Percentiles rank a stretch among this genome's conserved stretches.
Evolutionary conservation across 2,797 vertebrate species (phyloP).

Genomic region (Balearica regulorum): DNA sequence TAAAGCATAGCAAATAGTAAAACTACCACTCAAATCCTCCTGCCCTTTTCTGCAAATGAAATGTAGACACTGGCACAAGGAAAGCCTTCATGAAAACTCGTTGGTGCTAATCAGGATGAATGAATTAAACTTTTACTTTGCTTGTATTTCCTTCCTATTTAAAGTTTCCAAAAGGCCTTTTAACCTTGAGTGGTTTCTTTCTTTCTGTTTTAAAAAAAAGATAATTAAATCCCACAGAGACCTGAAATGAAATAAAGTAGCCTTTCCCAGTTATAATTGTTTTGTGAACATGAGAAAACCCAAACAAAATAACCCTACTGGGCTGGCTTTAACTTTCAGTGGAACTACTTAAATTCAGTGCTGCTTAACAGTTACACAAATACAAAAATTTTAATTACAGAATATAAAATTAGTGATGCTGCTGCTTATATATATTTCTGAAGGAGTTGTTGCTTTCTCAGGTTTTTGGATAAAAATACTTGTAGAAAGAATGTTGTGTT

Average conservation of each 20-base stretch:
- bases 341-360: neutral
- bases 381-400: neutral
- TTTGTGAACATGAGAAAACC: neutral
- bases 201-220: neutral
- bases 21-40: neutral
- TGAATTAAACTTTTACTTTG: neutral
- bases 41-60: neutral
- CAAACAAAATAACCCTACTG: neutral
- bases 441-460: neutral
- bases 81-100: neutral
- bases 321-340: neutral
- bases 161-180: neutral
- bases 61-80: neutral
- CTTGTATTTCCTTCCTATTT: neutral
- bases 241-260: neutral
- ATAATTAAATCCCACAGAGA: neutral
- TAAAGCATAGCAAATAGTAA: neutral
- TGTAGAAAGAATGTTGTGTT: neutral
- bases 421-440: neutral
- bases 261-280: neutral
- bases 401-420: neutral
- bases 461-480: neutral
- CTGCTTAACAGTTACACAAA: neutral
- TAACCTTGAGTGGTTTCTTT: neutral
- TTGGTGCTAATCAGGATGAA: neutral